Base-by-base conservation (phyloP, 2,113 vertebrate genomes). In the Eudorcas thomsonii region DNA sequence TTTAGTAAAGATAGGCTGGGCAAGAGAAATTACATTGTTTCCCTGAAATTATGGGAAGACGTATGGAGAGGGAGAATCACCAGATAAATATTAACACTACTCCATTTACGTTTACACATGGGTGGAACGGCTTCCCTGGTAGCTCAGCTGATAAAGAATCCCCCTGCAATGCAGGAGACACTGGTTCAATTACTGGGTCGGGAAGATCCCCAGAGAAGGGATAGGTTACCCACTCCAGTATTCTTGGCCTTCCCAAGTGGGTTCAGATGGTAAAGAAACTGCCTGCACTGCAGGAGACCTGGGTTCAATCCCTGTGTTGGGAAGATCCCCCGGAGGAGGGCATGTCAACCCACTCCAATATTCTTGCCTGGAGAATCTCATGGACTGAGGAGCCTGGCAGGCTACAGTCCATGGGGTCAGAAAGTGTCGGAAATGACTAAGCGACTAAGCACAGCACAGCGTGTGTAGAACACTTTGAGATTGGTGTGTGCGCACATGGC, bases 401-500 rank as follows among this genome's bases (percentile, higher is more conserved):
- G n/a, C 67, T 36, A 39, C 10, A 23, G 67, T 12, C 67, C 19
- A 23, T 3, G 67, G n/a, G 33, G 19, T 71, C n/a, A 71, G 33
- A n/a, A 67, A 67, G 16, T n/a, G 33, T n/a, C 0, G 7, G 33
- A n/a, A 33, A 67, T 19, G 33, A n/a, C 62, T 67, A 16, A n/a
- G 33, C 3, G 4, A 67, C 62, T n/a, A 67, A n/a, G 33, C 62
- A 67, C 1, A 9, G 16, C 19, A 71, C 19, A 36, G 10, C 26
- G 33, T n/a, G 33, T 26, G 17, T 52, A 48, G 95, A 86, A 67
- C 59, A 88, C 33, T 90, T 83, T 71, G 30, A 94, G 33, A 80
- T 2, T 60, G 12, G 3, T 7, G 71, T 6, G 10, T 77, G 23
- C 14, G 71, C 0, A 0, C 3, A 0, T 7, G 6, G 12, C 23